Base-by-base conservation (phyloP, 2,113 vertebrate species). In the Phainopepla nitens region DNA sequence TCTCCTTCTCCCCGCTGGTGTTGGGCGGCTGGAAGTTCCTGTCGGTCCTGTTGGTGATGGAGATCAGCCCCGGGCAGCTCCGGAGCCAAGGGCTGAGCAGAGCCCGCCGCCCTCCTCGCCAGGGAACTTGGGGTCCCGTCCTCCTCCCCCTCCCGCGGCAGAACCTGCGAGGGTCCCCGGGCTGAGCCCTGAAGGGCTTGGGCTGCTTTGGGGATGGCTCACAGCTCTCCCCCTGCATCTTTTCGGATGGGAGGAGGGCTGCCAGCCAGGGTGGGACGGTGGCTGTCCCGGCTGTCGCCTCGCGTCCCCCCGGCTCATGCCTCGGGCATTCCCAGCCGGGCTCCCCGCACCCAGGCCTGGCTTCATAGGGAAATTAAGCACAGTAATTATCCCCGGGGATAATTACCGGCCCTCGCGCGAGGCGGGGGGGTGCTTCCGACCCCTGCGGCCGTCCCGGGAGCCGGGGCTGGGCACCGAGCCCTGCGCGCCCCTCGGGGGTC, bases 151-250 rank as follows among this genome's bases (percentile, higher is more conserved):
- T 33, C 27, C 16, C 39, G 3, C 35, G 14, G 13, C 19, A 29
- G 19, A 44, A 10, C 4, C 62, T 20, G 62, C 21, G 14, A 39
- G 28, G 49, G 58, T 68, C 20, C 25, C 5, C 22, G 2, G 0
- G 41, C n/a, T 1, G 23, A 64, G 78, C 41, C 33, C 35, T 8
- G 27, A 15, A 15, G 23, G 19, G 22, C 10, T 41, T 15, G 23
- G 8, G 39, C 6, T 29, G 29, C 13, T 60, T 22, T 3, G 23
- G 22, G 39, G 9, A 9, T 2, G 62, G 33, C 36, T 61, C 4
- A 0, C 17, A 27, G 39, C 23, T 23, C 64, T 35, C 41, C 0
- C 9, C 15, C 54, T 1, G 25, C 9, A 1, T 36, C 28, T 9
- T 11, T 19, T 2, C 4, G 44, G 35, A 2, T 10, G 24, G 27